Evolutionary conservation across 2,888 invertebrate genomes (phyloP), one percentile per base, ranked within the genome.

Genomic region (Blera fallax): DNA sequence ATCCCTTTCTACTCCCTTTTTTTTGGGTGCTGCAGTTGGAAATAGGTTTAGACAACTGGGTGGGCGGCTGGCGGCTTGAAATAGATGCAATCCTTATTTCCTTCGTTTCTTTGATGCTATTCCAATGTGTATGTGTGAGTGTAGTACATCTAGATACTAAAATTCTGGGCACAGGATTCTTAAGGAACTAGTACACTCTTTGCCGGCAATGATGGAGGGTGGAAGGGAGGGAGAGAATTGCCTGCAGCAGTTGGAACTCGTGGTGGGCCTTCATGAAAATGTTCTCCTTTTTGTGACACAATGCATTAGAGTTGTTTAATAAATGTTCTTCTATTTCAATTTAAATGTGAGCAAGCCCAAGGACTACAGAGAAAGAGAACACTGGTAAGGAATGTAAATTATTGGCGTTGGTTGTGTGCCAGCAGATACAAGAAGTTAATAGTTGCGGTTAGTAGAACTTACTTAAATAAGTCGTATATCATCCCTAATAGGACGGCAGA

Each of bases 371-470:
- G 11, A 10, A 18, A 34, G 14, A 52, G 21, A 18, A 5, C 48
- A 11, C 7, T 10, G 48, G 37, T 29, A 24, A 58, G 64, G 64
- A 65, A 72, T 80, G 73, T 77, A 80, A 85, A 81, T 81, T 85
- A 85, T 85, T 72, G 81, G 64, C 58, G 76, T 85, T 85, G 85
- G 85, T 85, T 70, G 72, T 50, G 70, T 85, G 85, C 85, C 85
- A 85, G 76, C 76, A 85, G 85, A 85, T 85, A 85, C 85, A 85
- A 80, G 85, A 85, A 85, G 85, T 85, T 85, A 85, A 85, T 85
- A 85, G 85, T 85, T 85, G 85, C 72, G 85, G 85, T 81, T 85
- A 77, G 85, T 85, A 56, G 72, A 77, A 85, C 84, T 84, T 79
- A 79, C 84, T 85, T 85, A 85, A 85, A 85, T 80, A 85, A 85